Evolutionary conservation across 2,113 vertebrate species (phyloP).

Genomic region (Microcebus lehilahytsara): DNA sequence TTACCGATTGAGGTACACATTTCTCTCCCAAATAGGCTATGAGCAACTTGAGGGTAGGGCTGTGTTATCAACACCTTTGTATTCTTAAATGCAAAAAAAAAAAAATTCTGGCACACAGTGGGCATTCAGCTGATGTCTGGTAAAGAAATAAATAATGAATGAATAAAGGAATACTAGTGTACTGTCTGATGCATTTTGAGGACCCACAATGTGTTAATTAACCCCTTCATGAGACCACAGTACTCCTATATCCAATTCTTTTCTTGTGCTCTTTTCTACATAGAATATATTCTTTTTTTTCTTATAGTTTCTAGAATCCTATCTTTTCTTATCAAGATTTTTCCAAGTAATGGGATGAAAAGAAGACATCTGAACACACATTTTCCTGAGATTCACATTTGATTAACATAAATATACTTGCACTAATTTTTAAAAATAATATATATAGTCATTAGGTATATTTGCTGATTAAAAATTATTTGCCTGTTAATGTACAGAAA

Average conservation of each 20-base stretch:
- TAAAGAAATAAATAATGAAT: not conserved
- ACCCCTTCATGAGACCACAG: not conserved
- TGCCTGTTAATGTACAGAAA: conserved; percentile 6
- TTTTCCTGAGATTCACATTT: conserved; percentile 17
- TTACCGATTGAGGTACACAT: not conserved
- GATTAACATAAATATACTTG: conserved; percentile 18
- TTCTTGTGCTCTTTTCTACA: not conserved
- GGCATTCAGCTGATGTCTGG: not conserved
- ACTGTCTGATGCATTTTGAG: not conserved
- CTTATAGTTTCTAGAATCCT: not conserved
- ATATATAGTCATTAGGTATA: not conserved
- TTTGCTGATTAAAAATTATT: not conserved
- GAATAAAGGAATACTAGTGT: not conserved
- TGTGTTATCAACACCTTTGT: not conserved
- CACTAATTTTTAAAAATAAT: conserved; percentile 15
- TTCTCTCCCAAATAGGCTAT: not conserved
- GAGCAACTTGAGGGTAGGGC: not conserved
- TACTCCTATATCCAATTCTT: not conserved
- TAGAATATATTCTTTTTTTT: not conserved
- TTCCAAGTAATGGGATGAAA: conserved; percentile 21
- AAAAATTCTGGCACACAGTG: not conserved
- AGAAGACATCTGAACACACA: not conserved
- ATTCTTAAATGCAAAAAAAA: not conserved
- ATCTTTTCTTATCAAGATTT: not conserved
- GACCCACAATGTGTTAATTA: not conserved